Conservation (phyloP, 2,888 invertebrate species). For the Caradrina kadenii region DNA sequence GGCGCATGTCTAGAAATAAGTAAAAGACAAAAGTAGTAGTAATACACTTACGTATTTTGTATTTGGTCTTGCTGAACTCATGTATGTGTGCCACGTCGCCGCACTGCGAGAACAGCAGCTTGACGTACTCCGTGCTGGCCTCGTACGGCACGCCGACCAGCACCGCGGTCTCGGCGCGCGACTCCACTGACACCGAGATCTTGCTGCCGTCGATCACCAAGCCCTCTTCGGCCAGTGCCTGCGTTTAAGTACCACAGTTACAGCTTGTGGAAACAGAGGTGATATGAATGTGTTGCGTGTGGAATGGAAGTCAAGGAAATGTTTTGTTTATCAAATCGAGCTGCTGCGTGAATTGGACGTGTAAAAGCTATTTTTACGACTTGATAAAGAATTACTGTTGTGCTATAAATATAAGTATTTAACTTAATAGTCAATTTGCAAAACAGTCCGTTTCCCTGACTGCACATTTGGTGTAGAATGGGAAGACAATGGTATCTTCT, state of each 20-base stretch:
- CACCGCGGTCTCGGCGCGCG: slow-evolving; percentile 87
- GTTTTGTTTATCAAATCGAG: neutral
- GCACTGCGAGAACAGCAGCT: slow-evolving; percentile 85
- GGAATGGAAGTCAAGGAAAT: neutral
- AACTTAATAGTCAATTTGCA: slow-evolving; percentile 2
- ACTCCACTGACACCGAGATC: slow-evolving; percentile 84
- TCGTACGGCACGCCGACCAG: slow-evolving; percentile 88
- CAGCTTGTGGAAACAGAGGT: neutral
- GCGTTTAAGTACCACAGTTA: slow-evolving; percentile 41
- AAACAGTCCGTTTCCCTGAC: slow-evolving; percentile 3
- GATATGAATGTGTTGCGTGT: neutral
- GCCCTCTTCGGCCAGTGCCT: slow-evolving; percentile 86
- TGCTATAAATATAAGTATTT: neutral
- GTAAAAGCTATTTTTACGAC: neutral
- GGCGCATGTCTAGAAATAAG: neutral
- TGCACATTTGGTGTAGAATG: neutral
- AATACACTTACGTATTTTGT: slow-evolving; percentile 85
- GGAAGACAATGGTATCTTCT: neutral
- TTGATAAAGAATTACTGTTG: neutral
- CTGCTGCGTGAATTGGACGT: neutral
- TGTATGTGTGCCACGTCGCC: slow-evolving; percentile 87
- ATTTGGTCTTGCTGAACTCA: slow-evolving; percentile 90
- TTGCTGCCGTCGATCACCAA: slow-evolving; percentile 79
- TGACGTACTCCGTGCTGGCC: slow-evolving; percentile 85
- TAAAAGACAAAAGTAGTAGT: neutral